Evolutionary conservation across 2,113 vertebrate species (phyloP), one percentile per base, ranked within the genome.

Genomic region (Pelvicachromis taeniatus): DNA sequence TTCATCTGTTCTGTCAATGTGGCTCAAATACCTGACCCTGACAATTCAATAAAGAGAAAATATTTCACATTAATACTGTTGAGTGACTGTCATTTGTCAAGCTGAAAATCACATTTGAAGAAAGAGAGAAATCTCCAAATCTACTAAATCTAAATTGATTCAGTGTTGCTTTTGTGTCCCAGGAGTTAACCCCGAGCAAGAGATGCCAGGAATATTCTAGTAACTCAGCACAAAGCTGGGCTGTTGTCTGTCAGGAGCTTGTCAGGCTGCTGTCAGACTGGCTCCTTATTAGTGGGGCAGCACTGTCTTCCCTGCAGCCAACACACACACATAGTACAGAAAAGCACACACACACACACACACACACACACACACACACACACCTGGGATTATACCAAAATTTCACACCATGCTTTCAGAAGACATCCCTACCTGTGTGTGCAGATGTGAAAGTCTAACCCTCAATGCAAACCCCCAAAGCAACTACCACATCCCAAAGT

Each of bases 131-230:
- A 78, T 80, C 78, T 83, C 63, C 68, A 81, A 90, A 87, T 88
- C 77, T 82, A 85, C 88, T 88, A 70, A 90, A 92, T 90, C 59
- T 91, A 89, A 93, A 93, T 83, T 80, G 84, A 90, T 88, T 83
- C 87, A 81, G 81, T 53, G 87, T 81, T 81, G 84, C 84, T 53
- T 80, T 80, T 75, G 87, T 17, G 77, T 92, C 92, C 83, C 87
- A 54, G 81, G 92, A 89, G 89, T 93, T 89, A 88, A 91, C 89
- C 87, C 87, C 73, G 14, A 89, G 90, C 89, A 70, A 78, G 82
- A 92, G 63, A 91, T 86, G 89, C 92, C 92, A 88, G 63, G 87
- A 92, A 92, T 93, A 91, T 94, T 93, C 84, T 68, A 83, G 87
- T 84, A 91, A 85, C 65, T 94, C 88, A 92, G 91, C 93, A 94